Percentiles rank a stretch among this genome's conserved stretches.
phyloP scores from a whole-genome alignment of 2,113 vertebrate genomes.

The Candoia aspera region DNA sequence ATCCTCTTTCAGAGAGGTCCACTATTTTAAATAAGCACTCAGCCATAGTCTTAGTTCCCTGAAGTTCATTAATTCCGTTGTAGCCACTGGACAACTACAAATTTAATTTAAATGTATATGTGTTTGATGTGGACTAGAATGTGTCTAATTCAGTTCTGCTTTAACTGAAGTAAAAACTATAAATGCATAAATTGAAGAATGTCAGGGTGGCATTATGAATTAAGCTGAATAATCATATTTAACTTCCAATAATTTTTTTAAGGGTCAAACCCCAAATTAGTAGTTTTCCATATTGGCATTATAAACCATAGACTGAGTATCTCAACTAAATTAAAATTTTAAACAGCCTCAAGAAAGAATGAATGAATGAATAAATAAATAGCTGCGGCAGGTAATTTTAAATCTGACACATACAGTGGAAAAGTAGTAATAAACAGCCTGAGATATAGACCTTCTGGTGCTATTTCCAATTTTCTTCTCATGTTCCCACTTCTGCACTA shows the following conservation, averaged over 20 bases:
- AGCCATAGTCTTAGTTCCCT: too few relatives aligned
- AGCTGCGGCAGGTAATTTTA: slow-evolving; percentile 68
- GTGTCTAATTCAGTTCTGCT: slow-evolving; percentile 54
- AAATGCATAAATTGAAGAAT: slow-evolving; percentile 73
- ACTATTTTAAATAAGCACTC: not conserved
- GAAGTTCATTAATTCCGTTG: not conserved
- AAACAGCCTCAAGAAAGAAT: slow-evolving; percentile 73
- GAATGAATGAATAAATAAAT: slow-evolving; percentile 75
- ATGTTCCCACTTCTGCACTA: not conserved
- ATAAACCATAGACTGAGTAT: slow-evolving; percentile 67
- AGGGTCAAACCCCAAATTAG: slow-evolving; percentile 77
- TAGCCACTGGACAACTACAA: slow-evolving; percentile 25
- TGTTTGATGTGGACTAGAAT: slow-evolving; percentile 65
- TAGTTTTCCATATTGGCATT: slow-evolving; percentile 73
- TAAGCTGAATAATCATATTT: slow-evolving; percentile 78
- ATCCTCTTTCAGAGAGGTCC: not conserved
- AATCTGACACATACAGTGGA: slow-evolving; percentile 67
- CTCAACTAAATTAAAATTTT: slow-evolving; percentile 75
- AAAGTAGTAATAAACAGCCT: slow-evolving; percentile 63
- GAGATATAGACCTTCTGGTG: slow-evolving; percentile 48
- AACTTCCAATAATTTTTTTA: slow-evolving; percentile 79
- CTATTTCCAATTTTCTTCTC: slow-evolving; percentile 52
- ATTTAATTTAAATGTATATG: slow-evolving; percentile 48
- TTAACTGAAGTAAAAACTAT: slow-evolving; percentile 69
- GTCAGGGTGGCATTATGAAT: slow-evolving; percentile 70